phyloP scores from a whole-genome alignment of 1,140 invertebrate species.

The Bombus affinis region DNA sequence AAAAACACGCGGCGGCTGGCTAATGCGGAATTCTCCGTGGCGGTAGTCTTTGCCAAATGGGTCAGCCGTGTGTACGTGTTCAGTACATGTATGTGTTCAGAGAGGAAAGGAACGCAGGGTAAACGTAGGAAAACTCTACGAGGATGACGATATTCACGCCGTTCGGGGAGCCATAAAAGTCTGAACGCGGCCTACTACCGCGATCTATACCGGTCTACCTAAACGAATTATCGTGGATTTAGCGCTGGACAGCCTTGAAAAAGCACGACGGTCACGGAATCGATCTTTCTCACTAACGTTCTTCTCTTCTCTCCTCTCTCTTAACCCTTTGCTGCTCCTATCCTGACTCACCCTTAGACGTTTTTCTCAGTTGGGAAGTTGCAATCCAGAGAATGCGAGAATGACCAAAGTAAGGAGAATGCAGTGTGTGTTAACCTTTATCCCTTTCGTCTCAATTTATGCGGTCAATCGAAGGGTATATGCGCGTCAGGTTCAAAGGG shows the following conservation, averaged over 20 bases:
- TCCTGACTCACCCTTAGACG: not conserved
- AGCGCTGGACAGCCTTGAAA: constrained; percentile 58
- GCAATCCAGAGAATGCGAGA: not conserved
- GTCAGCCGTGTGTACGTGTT: constrained; percentile 56
- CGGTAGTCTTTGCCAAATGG: constrained; percentile 70
- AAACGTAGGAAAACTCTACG: constrained; percentile 24
- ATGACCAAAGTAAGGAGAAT: not conserved
- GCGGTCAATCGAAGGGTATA: not conserved
- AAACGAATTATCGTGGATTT: constrained; percentile 67
- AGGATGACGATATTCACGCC: constrained; percentile 32
- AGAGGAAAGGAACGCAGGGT: constrained; percentile 3
- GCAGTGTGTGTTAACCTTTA: not conserved
- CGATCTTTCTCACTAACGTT: constrained; percentile 30
- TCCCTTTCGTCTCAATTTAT: not conserved
- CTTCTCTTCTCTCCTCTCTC: not conserved
- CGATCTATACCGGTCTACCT: constrained; percentile 46
- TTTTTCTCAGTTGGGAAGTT: not conserved
- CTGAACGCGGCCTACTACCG: constrained; percentile 28
- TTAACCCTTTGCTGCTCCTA: not conserved
- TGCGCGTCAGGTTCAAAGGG: not conserved
- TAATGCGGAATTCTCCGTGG: constrained; percentile 64
- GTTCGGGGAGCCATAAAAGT: constrained; percentile 61
- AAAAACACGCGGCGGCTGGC: constrained; percentile 59
- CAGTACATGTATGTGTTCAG: not conserved
- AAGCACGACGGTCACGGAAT: constrained; percentile 61